phyloP scores from a whole-genome alignment of 2,888 invertebrate genomes.

The Barypeithes pellucidus region DNA sequence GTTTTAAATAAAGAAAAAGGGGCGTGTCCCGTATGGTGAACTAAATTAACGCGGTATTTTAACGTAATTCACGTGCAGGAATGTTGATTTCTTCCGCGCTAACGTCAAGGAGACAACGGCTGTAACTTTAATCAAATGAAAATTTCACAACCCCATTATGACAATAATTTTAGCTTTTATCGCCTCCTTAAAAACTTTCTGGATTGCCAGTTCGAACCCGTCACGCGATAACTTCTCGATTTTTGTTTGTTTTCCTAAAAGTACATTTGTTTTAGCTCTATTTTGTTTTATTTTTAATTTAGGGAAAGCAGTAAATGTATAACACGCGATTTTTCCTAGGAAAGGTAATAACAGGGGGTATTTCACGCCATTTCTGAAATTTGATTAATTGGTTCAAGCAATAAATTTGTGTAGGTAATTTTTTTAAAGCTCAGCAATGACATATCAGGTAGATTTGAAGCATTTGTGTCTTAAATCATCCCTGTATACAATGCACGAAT shows the following conservation, averaged over 20 bases:
- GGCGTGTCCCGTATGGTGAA: too few relatives aligned
- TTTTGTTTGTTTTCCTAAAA: slow-evolving; percentile 28
- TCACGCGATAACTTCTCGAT: slow-evolving; percentile 33
- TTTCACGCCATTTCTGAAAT: slow-evolving; percentile 43
- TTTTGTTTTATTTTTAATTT: slow-evolving; percentile 46
- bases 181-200: background rate
- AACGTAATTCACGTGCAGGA: too few relatives aligned
- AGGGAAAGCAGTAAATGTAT: slow-evolving; percentile 30
- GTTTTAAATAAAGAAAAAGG: too few relatives aligned
- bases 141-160: background rate
- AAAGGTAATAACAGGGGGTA: slow-evolving; percentile 46
- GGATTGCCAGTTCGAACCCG: slow-evolving; percentile 1
- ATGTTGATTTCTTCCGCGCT: too few relatives aligned
- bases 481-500: too few relatives aligned
- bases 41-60: too few relatives aligned
- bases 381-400: slow-evolving; percentile 10
- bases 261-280: slow-evolving; percentile 42
- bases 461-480: too few relatives aligned
- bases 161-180: slow-evolving; percentile 2
- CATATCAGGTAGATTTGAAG: too few relatives aligned
- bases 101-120: too few relatives aligned
- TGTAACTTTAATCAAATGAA: too few relatives aligned
- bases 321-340: slow-evolving; percentile 34
- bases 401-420: too few relatives aligned
- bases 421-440: too few relatives aligned